Conservation (phyloP, 1,140 invertebrate genomes). For the Cecropterus lyciades region DNA sequence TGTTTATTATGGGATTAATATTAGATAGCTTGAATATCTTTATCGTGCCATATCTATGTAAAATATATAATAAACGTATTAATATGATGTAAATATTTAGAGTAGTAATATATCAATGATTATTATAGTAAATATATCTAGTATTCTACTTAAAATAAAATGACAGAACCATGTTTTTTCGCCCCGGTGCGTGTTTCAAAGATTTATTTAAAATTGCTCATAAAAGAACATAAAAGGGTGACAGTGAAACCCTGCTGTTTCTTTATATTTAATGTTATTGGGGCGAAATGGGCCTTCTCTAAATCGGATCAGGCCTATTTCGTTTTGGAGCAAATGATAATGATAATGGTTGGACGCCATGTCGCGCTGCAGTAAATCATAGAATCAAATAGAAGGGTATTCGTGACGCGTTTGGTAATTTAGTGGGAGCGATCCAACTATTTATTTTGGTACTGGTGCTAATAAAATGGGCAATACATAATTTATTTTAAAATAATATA, state of each 20-base stretch:
- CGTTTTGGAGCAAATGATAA: slow-evolving; percentile 75
- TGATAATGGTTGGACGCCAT: slow-evolving; percentile 70
- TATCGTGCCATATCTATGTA: too few species aligned
- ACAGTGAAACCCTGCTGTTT: slow-evolving; percentile 74
- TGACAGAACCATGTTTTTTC: neutral
- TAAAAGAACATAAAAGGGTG: slow-evolving; percentile 70
- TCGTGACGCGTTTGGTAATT: slow-evolving; percentile 31
- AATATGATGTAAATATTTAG: too few species aligned
- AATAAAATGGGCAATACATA: neutral
- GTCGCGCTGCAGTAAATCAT: slow-evolving; percentile 61
- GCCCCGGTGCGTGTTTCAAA: neutral
- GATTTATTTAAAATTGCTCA: slow-evolving; percentile 55
- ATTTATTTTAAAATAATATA: too few species aligned
- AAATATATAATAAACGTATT: too few species aligned
- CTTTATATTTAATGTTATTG: slow-evolving; percentile 78
- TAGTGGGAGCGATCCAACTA: slow-evolving; percentile 22
- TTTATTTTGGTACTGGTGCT: slow-evolving; percentile 14
- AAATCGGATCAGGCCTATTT: slow-evolving; percentile 64
- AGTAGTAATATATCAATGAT: too few species aligned
- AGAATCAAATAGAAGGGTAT: slow-evolving; percentile 49
- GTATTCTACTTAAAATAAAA: too few species aligned
- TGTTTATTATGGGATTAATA: too few species aligned
- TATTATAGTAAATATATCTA: too few species aligned
- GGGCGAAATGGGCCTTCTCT: slow-evolving; percentile 63
- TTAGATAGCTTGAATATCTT: too few species aligned